A percentile compares a stretch with the other conserved stretches of the same genome.
Evolutionary conservation across 1,140 invertebrate species (phyloP).

Genomic region (Belonocnema kinseyi): DNA sequence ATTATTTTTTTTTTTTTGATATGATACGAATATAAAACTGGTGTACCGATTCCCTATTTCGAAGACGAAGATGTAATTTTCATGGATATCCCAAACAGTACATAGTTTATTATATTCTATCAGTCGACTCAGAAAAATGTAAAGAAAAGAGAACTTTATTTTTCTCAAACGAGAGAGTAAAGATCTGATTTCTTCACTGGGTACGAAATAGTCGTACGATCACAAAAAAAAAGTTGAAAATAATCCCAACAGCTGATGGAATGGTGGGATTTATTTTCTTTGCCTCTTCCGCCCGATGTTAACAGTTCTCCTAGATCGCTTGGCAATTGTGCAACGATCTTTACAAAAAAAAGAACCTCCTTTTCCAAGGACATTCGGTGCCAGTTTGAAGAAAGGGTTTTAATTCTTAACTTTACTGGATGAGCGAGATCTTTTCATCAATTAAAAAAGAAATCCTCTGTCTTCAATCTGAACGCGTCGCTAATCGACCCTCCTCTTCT

Average conservation of each 20-base stretch:
- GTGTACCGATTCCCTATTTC: background rate
- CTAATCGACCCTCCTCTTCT: constrained; percentile 46
- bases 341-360: background rate
- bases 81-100: background rate
- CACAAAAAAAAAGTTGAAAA: constrained; percentile 3
- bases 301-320: background rate
- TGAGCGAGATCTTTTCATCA: background rate
- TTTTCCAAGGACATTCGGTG: background rate
- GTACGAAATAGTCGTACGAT: constrained; percentile 21
- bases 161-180: background rate
- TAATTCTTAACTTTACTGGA: background rate
- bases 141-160: constrained; percentile 12
- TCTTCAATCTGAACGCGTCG: constrained; percentile 40
- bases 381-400: background rate
- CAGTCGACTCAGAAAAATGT: background rate
- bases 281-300: background rate
- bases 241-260: background rate
- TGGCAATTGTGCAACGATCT: background rate
- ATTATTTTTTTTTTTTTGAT: background rate
- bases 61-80: background rate
- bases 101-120: background rate
- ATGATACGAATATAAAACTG: constrained; percentile 6
- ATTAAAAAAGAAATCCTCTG: background rate
- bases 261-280: background rate
- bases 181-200: constrained; percentile 8